Conservation (phyloP, 2,113 vertebrate species). For the Antechinus stuartii region DNA sequence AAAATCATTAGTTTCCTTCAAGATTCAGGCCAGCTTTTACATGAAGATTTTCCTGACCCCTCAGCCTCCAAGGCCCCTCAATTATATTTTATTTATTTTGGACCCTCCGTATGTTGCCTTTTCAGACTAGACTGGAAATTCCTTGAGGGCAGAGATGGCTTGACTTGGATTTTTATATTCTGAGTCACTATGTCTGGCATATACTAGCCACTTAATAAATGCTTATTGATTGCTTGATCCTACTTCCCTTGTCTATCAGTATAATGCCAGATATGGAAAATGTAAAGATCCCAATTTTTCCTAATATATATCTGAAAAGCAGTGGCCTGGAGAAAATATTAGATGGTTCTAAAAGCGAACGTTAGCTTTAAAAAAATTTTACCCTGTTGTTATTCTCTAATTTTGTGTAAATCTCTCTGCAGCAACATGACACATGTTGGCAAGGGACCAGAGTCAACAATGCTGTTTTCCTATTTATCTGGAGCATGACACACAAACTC, state of each 20-base stretch:
- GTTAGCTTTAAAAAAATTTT: not conserved
- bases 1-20: not conserved
- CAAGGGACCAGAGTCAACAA: constrained; percentile 40
- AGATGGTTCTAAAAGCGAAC: not conserved
- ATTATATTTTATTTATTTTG: not conserved
- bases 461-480: constrained; percentile 48
- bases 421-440: constrained; percentile 16
- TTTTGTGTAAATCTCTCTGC: constrained; percentile 53
- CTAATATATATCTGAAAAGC: not conserved
- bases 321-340: not conserved
- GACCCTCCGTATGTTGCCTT: not conserved
- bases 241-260: not conserved
- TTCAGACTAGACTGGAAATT: not conserved
- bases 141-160: not conserved
- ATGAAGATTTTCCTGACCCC: not conserved
- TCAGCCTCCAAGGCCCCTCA: not conserved
- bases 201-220: not conserved
- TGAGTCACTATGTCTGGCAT: not conserved
- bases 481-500: not conserved
- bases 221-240: not conserved
- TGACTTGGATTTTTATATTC: not conserved
- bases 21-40: not conserved
- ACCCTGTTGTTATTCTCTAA: not conserved
- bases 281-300: not conserved
- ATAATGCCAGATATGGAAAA: not conserved